Base-by-base conservation (phyloP, 2,113 vertebrate species). In the Lepisosteus oculatus region DNA sequence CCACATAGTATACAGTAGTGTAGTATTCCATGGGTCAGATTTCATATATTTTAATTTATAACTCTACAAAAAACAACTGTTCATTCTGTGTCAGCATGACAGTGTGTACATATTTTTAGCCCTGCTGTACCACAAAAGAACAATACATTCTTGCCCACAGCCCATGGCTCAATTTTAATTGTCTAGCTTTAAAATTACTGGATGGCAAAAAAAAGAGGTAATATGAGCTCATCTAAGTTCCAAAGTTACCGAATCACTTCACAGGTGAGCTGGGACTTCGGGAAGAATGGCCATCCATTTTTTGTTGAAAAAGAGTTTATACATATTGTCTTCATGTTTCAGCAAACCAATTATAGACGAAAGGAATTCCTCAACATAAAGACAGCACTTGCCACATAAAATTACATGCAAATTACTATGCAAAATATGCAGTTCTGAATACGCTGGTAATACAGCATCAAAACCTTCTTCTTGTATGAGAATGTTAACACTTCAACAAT, bases 401-500 rank as follows among this genome's bases (percentile, higher is more conserved):
- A 88, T 85, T 76, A 80, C 81, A 80, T 83, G 80, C 83, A 81
- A 76, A 88, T 88, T 85, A 89, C 80, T 85, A 83, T 81, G 83
- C 85, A 79, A 81, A 87, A 85, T 87, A 91, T 85, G 77, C 73
- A 87, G 84, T 84, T 80, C 82, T 81, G 86, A 78, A 78, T 77
- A 84, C 87, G 84, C 89, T 79, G 76, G 85, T 84, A 85, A 80
- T 77, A 72, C 72, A 88, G 81, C 77, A 83, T 88, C 82, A 81
- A 87, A 83, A 76, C 77, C 76, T 77, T 71, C 70, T 73, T 76
- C 73, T 73, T 76, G 83, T 74, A 81, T 84, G 83, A 84, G 87
- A 82, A 82, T 80, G 80, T 85, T 87, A 87, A 86, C 80, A 81
- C 84, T 85, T 81, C 43, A 79, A 87, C 87, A 89, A 88, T 87